These are phyloP conservation scores for Pachliopta kotzebuea DNA, from an alignment of 2,888 invertebrate species.

Conservation along the genomic window DNA sequence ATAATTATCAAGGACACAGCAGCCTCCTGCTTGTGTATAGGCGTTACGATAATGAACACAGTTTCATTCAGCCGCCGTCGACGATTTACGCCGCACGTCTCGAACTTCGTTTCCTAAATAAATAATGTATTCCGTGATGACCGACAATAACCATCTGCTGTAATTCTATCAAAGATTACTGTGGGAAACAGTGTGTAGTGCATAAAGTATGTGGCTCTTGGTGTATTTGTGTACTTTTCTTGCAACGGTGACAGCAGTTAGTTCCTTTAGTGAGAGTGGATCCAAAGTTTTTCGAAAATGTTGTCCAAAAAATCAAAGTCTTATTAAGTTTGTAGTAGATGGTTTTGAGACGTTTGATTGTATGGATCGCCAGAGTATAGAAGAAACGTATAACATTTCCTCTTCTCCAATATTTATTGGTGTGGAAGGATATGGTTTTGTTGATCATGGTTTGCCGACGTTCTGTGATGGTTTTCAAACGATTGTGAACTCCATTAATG, in stretches of 20 bases:
- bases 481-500: conserved; percentile 39
- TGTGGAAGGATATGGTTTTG: conserved; percentile 39
- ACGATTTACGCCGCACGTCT: conserved; percentile 53
- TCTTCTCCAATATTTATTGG: conserved; percentile 51
- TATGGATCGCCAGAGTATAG: conserved; percentile 45
- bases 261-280: conserved; percentile 36
- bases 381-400: conserved; percentile 45
- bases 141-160: conserved; percentile 61
- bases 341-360: conserved; percentile 47
- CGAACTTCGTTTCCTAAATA: conserved; percentile 36
- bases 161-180: conserved; percentile 43
- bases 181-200: conserved; percentile 32
- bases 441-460: conserved; percentile 53
- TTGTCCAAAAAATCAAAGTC: conserved; percentile 54
- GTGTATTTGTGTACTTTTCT: conserved; percentile 47
- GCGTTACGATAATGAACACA: conserved; percentile 34
- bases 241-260: conserved; percentile 31
- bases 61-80: conserved; percentile 50
- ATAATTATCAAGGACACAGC: conserved; percentile 59
- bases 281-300: conserved; percentile 61
- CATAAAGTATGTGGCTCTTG: conserved; percentile 53
- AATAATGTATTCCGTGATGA: conserved; percentile 60
- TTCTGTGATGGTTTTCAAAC: conserved; percentile 48
- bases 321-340: conserved; percentile 50
- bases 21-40: conserved; percentile 53